Evolutionary conservation across 2,888 invertebrate genomes (phyloP), one percentile per base, ranked within the genome.

Genomic region (Meteorus cinctellus): DNA sequence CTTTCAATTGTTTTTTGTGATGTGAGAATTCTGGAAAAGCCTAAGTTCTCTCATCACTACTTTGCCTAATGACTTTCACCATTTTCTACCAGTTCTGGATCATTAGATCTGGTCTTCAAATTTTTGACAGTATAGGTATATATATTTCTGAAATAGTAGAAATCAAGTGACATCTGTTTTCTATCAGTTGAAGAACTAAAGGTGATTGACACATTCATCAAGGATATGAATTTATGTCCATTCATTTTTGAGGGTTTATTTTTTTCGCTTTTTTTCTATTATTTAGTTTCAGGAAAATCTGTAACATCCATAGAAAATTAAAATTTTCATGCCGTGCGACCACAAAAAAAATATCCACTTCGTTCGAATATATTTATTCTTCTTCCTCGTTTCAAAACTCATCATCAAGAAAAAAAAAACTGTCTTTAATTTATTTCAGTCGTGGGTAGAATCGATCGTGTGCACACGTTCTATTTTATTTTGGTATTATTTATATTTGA

Each of bases 91-190:
- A 31, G 48, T 72, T 72, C 27, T 12, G 19, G 62, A 51, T 68
- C 76, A 76, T 76, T 76, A 76, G 72, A 67, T 60, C 16, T 48
- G 48, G 60, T 36, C 48, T 48, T 72, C 72, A 27, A 34, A 76
- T 59, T 72, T 67, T 67, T 72, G 68, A 68, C 62, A 72, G 5
- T 19, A 48, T 72, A 8, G 2, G 3, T n/a, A 19, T 19, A 8
- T 19, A 55, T 19, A 19, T 55, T 19, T 55, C 8, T 48, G 2
- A 19, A 6, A 55, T 55, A 2, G 55, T 8, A n/a, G 4, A 19
- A 19, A 19, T 19, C 4, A 55, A 5, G 4, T 55, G n/a, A 8
- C 68, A 74, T 67, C 19, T 74, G 68, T 68, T 34, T 34, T 67
- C 24, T 31, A 29, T 36, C 31, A 65, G 24, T 72, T 72, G 62